Evolutionary conservation across 92 coral and sea anemone species (phyloP), one percentile per base, ranked within the genome.

Genomic region (Isaurus tuberculatus): DNA sequence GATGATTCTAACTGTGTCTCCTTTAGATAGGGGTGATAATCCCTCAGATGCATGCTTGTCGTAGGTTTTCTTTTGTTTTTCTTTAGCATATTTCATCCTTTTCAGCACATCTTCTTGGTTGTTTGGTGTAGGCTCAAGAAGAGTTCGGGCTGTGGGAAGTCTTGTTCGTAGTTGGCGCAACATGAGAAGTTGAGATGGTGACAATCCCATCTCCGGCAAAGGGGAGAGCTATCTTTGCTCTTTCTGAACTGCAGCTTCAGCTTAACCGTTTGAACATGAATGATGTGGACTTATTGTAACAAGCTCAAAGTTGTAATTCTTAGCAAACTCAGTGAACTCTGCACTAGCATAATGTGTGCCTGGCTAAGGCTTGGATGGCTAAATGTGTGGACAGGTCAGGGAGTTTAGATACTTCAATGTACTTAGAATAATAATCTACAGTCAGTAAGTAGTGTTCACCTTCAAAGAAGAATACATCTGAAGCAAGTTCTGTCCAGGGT

Each of bases 391-490:
- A 42, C 66, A 57, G 31, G 60, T 17, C 27, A 65, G 75, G 19
- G 4, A 85, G 66, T 25, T 85, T 85, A 19, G 83, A 42, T 17
- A 65, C 32, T 27, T 85, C 78, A 64, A 85, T 74, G 34, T 74
- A 75, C 51, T 75, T 75, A 1, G 88, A 85, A 44, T 85, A 75
- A 73, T 85, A 85, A 23, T 85, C 88, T 6, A 77, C 57, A 8
- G 70, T 28, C 2, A 83, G 70, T 22, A 83, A 29, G 48, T 81
- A 81, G 46, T 10, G 30, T 9, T 30, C 65, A 19, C 30, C 31
- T 60, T 81, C 40, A 29, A 73, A 65, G 46, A 73, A 34, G 19
- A 75, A 85, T 20, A 73, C 32, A 40, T 85, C 66, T 42, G 67
- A 37, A 64, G 73, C 55, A 42, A 37, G 40, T 61, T 86, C 58